Conservation (phyloP, 1,140 invertebrate genomes). For the Apis florea region DNA sequence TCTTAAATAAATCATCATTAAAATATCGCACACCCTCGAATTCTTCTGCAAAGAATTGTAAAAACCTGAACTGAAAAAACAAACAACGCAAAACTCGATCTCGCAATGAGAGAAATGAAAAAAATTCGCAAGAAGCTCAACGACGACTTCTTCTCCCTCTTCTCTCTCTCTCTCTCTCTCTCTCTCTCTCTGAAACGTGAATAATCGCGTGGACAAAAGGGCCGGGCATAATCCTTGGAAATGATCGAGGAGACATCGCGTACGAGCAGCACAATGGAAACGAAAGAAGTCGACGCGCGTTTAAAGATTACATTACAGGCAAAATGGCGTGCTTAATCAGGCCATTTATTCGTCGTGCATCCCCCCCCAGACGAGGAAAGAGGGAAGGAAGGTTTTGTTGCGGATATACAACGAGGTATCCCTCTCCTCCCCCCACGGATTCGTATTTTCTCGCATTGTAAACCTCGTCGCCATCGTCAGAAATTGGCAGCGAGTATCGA, state of each 20-base stretch:
- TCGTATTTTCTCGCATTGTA: constrained; percentile 56
- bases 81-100: no score
- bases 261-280: constrained; percentile 51
- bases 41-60: no score
- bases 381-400: constrained; percentile 53
- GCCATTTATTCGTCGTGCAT: constrained; percentile 65
- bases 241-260: constrained; percentile 50
- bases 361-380: constrained; percentile 29
- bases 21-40: no score
- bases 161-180: constrained; percentile 5
- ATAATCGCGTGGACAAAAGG: constrained; percentile 27
- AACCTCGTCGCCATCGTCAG: constrained; percentile 28
- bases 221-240: constrained; percentile 34
- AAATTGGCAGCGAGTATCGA: constrained; percentile 44
- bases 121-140: constrained; percentile 5
- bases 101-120: background rate
- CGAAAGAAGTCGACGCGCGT: constrained; percentile 47
- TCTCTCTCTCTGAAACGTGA: constrained; percentile 22
- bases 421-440: no score
- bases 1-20: no score
- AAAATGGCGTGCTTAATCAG: constrained; percentile 72
- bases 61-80: no score
- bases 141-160: constrained; percentile 21
- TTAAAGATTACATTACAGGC: constrained; percentile 68
- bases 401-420: background rate